Evolutionary conservation across 1,140 invertebrate genomes (phyloP), one percentile per base, ranked within the genome.

Genomic region (Eulimnadia texana): DNA sequence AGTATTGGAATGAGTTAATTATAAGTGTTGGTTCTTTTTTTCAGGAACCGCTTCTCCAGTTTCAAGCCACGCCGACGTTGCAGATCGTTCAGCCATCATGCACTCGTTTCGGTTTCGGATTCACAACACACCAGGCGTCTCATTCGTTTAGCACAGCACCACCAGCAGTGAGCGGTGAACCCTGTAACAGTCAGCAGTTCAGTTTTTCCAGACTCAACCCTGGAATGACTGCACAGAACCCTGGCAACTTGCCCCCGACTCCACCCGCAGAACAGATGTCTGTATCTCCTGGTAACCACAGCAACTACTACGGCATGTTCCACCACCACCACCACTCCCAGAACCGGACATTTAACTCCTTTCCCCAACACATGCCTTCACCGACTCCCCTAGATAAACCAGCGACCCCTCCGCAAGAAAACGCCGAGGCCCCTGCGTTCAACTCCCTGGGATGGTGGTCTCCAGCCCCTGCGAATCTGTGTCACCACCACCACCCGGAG

Each of bases 361-460:
- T 42, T 42, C 33, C 33, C 33, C 33, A 42, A 16, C 33, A 42
- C 6, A 42, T 42, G 33, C 6, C 6, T 9, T 42, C 33, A 9
- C 33, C 33, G 16, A 16, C 16, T 16, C 16, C 33, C 6, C 33
- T 42, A 16, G 55, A 58, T 27, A 58, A 58, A 58, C 16, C 55
- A 20, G 24, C 20, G 19, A 58, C 55, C n/a, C 55, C 55, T 3
- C 55, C 55, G 9, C 55, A 58, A 33, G 55, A 58, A 29, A 33
- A 27, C 13, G 19, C 28, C 23, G 55, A 58, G 3, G 28, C 55
- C 3, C 2, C 55, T 9, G 16, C 55, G 9, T 20, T 23, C 11
- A 25, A 22, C 20, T 20, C 33, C 6, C 33, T 42, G 10, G 28
- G 55, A 20, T 57, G 55, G 1, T 57, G 55, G 55, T 33, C 55